phyloP scores from a whole-genome alignment of 2,888 invertebrate genomes.

The Stenotaenia linearis region DNA sequence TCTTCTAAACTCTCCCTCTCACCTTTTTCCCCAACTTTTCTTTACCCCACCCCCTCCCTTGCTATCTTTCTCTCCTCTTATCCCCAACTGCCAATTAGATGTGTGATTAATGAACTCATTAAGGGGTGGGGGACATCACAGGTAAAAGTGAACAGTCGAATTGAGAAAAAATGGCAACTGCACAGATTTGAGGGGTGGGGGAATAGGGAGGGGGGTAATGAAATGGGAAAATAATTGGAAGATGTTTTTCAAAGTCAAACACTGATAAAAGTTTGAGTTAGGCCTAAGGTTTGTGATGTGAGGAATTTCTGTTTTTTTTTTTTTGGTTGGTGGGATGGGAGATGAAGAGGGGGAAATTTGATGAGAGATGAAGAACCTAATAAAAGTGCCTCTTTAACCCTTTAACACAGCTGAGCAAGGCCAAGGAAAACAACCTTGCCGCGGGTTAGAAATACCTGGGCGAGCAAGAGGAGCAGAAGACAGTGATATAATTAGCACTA shows the following conservation, averaged over 20 bases:
- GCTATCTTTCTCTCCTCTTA: neutral
- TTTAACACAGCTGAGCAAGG: neutral
- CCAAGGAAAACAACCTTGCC: neutral
- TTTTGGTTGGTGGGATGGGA: neutral
- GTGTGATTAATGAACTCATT: neutral
- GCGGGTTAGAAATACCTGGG: neutral
- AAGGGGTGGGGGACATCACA: neutral
- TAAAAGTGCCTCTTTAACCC: neutral
- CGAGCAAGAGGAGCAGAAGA: neutral
- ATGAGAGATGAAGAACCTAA: slow-evolving; percentile 5
- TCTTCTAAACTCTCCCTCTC: neutral
- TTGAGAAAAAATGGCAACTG: no score
- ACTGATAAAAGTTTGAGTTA: slow-evolving; percentile 12
- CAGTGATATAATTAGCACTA: neutral
- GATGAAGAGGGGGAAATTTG: neutral
- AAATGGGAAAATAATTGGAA: neutral
- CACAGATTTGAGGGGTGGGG: neutral
- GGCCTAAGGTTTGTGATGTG: neutral
- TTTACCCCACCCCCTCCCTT: neutral
- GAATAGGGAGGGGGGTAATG: neutral
- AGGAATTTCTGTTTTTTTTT: neutral
- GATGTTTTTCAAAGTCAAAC: neutral
- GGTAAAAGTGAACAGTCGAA: neutral
- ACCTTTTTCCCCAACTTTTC: neutral
- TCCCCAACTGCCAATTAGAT: neutral